These are phyloP conservation scores for Tachina grossa DNA, from an alignment of 2,888 invertebrate genomes.

Conservation along the genomic window DNA sequence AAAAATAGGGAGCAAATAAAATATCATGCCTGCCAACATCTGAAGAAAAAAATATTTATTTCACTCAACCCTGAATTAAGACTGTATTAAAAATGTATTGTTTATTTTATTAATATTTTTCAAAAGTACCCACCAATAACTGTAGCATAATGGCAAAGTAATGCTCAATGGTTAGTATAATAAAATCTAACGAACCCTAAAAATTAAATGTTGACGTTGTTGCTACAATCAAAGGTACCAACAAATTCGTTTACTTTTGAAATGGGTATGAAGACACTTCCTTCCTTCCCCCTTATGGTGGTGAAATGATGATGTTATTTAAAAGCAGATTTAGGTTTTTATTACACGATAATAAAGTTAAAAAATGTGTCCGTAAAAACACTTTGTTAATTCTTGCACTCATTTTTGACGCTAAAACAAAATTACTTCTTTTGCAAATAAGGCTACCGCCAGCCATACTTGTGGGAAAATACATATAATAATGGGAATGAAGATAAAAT, in stretches of 20 bases:
- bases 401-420: neutral
- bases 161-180: slow-evolving; percentile 30
- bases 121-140: neutral
- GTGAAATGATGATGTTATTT: slow-evolving; percentile 36
- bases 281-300: neutral
- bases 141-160: neutral
- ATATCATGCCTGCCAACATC: neutral
- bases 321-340: slow-evolving; percentile 64
- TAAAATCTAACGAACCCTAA: slow-evolving; percentile 59
- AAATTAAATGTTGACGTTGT: slow-evolving; percentile 16
- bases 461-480: slow-evolving; percentile 21
- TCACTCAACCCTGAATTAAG: too few relatives aligned
- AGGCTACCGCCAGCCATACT: slow-evolving; percentile 2
- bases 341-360: slow-evolving; percentile 67
- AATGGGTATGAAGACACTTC: neutral
- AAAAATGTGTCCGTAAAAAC: slow-evolving; percentile 60
- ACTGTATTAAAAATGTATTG: neutral
- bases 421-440: neutral
- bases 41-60: neutral
- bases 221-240: slow-evolving; percentile 58
- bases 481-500: neutral
- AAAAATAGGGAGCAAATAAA: too few relatives aligned
- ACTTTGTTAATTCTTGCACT: slow-evolving; percentile 5
- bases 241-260: slow-evolving; percentile 20
- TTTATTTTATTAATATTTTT: neutral